Evolutionary conservation across 2,113 vertebrate genomes (phyloP), one percentile per base, ranked within the genome.

Genomic region (Poeciliopsis prolifica): DNA sequence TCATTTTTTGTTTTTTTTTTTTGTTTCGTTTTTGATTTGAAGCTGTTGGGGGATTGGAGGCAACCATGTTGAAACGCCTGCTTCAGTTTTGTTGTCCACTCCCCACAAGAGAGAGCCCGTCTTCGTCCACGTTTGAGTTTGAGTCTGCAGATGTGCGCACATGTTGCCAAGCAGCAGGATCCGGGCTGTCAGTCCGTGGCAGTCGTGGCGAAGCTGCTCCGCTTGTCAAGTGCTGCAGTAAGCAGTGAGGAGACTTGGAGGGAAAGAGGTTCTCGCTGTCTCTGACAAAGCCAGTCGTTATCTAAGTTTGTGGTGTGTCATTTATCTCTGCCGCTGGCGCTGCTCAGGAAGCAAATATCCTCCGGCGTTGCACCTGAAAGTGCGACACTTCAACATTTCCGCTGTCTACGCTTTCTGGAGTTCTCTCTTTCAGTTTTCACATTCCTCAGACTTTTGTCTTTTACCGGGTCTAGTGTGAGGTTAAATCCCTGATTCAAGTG

Each of bases 191-290:
- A 81, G 65, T 80, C 83, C 28, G 10, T 58, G 22, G 42, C 80
- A 69, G 82, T 75, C 26, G 11, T 4, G 51, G 65, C 54, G 79
- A 78, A 73, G 81, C 75, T 28, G 81, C 61, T 0, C 40, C 42
- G 37, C 70, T 80, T 63, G 29, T 81, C 81, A 44, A 48, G 33
- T 81, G 82, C 90, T 87, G 86, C 65, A 26, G 66, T 88, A 78
- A 87, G 79, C 88, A 77, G 72, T 19, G 1, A 72, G 62, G 64
- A 89, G 84, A 89, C 89, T 89, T 85, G 61, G 63, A 80, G 61
- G 51, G 51, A 58, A 44, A 82, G 75, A 77, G 65, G 65, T 70
- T 87, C 86, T 83, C 77, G 68, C 81, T 66, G 42, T 79, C 75
- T 72, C 30, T 80, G 86, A 79, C 84, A 87, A 85, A 89, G 62